A percentile compares a stretch with the other conserved stretches of the same genome.
These are phyloP conservation scores for Orbicella faveolata DNA, from an alignment of 64 coral and sea anemone genomes.

Conservation along the genomic window DNA sequence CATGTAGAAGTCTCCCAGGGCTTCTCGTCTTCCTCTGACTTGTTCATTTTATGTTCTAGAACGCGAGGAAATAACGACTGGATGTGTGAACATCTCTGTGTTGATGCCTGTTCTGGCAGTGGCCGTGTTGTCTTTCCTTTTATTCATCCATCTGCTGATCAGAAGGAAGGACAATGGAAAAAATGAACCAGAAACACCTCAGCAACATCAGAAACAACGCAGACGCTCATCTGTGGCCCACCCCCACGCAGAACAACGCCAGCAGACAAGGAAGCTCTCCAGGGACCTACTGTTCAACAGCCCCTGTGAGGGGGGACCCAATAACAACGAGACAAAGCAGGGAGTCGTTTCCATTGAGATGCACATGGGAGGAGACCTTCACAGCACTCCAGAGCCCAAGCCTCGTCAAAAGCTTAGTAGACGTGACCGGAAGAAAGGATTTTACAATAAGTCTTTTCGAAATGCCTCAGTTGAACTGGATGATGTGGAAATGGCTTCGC, in stretches of 20 bases:
- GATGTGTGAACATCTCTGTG: constrained; percentile 13
- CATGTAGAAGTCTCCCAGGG: not conserved
- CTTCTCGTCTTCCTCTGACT: not conserved
- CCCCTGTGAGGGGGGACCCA: not conserved
- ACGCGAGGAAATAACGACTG: not conserved
- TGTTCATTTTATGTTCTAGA: not conserved
- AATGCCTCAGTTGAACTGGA: not conserved
- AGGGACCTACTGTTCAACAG: constrained; percentile 15
- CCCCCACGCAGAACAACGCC: constrained; percentile 19
- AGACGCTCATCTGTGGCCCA: not conserved
- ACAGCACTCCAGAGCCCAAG: not conserved
- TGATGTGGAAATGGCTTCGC: not conserved
- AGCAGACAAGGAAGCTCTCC: not conserved
- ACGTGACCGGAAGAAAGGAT: not conserved
- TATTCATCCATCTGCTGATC: constrained; percentile 14
- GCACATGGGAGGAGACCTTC: not conserved
- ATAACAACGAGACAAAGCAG: constrained; percentile 22
- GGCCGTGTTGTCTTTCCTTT: constrained; percentile 1
- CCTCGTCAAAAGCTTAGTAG: not conserved
- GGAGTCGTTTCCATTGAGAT: constrained; percentile 20
- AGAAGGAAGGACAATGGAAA: not conserved
- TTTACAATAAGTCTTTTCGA: constrained; percentile 20
- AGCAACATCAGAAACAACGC: not conserved
- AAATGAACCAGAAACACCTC: not conserved
- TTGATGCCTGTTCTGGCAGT: constrained; percentile 39